Evolutionary conservation across 1,140 invertebrate species (phyloP).

Genomic region (Drosophila ironensis): DNA sequence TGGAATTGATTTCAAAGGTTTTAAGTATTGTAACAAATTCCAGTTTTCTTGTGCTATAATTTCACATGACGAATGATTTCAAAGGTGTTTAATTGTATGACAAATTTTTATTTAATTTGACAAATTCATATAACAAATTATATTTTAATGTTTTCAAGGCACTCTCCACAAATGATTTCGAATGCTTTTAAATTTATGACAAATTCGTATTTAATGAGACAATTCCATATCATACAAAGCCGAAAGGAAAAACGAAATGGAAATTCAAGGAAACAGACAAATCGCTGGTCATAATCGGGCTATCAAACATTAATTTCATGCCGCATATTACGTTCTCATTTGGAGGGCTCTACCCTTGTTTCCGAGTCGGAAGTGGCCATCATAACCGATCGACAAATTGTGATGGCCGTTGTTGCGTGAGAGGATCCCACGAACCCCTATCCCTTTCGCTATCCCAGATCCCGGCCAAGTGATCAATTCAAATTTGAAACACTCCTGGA

Average conservation of each 20-base stretch:
- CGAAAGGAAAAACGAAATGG: background rate
- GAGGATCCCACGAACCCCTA: conserved; percentile 56
- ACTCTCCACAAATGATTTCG: no score
- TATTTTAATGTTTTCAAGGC: no score
- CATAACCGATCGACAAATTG: conserved; percentile 75
- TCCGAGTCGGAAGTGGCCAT: conserved; percentile 62
- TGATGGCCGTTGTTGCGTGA: conserved; percentile 66
- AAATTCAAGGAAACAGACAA: background rate
- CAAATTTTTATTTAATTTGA: background rate
- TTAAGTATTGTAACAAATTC: no score
- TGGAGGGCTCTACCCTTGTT: background rate
- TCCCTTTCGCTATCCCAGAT: conserved; percentile 59
- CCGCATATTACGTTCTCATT: conserved; percentile 9
- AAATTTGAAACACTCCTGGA: conserved; percentile 70
- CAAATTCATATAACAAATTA: no score
- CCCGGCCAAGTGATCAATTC: conserved; percentile 67
- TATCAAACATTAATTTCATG: conserved; percentile 63
- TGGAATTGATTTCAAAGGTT: no score
- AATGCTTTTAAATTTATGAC: no score
- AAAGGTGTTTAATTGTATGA: no score
- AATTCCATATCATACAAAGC: background rate
- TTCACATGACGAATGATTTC: no score
- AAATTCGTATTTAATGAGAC: background rate
- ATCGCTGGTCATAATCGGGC: conserved; percentile 9
- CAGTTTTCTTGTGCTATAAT: no score